These are phyloP conservation scores for Stratiolaelaps scimitus DNA, from an alignment of 1,140 invertebrate species.

Conservation along the genomic window DNA sequence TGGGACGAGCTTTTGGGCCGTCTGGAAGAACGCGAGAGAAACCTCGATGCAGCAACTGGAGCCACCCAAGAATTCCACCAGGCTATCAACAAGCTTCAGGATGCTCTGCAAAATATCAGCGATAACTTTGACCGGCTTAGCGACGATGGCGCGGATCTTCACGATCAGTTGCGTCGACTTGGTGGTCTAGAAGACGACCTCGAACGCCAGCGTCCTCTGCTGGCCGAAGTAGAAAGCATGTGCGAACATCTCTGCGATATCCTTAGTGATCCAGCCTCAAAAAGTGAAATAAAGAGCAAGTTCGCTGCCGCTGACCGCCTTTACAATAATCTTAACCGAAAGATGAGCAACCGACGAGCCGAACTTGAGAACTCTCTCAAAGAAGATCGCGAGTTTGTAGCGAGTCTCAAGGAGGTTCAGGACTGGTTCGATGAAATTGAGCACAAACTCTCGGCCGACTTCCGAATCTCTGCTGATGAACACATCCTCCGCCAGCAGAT, in stretches of 20 bases:
- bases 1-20: constrained; percentile 67
- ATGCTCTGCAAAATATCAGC: constrained; percentile 66
- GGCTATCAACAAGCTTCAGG: constrained; percentile 59
- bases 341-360: constrained; percentile 63
- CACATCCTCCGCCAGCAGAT: constrained; percentile 70
- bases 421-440: constrained; percentile 69
- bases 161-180: constrained; percentile 70
- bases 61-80: constrained; percentile 80
- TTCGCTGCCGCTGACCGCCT: constrained; percentile 64
- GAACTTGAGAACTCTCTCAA: constrained; percentile 71
- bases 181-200: constrained; percentile 65
- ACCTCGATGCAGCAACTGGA: constrained; percentile 69
- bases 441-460: constrained; percentile 54
- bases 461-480: constrained; percentile 70
- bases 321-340: constrained; percentile 70
- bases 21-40: constrained; percentile 66
- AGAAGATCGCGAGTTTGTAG: constrained; percentile 62
- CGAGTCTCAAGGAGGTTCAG: constrained; percentile 66
- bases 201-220: constrained; percentile 65
- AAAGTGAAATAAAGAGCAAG: constrained; percentile 77
- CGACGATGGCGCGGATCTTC: constrained; percentile 57
- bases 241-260: constrained; percentile 72
- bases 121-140: constrained; percentile 71
- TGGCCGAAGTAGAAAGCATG: constrained; percentile 73
- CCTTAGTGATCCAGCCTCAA: constrained; percentile 73